Evolutionary conservation across 1,140 invertebrate genomes (phyloP), one percentile per base, ranked within the genome.

Genomic region (Drosophila albomicans): DNA sequence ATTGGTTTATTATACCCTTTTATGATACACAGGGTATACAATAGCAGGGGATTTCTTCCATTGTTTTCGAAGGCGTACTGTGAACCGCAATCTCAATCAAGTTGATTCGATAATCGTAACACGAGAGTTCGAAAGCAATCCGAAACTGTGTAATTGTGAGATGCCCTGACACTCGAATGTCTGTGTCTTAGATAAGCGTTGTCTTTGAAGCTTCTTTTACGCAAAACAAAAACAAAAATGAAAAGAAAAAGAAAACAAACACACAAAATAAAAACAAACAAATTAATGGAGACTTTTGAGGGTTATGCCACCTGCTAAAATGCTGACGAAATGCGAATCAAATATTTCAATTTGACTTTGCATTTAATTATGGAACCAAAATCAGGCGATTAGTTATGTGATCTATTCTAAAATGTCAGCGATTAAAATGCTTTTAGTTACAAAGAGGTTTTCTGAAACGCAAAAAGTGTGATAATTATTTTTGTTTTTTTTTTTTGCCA

Each of bases 81-180:
- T 25, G 10, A 43, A 32, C 51, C 51, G 28, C 51, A 54, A 32
- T 32, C 8, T 25, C 13, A 16, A 11, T 62, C 56, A 20, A 5
- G 61, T n/a, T 56, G 51, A 59, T 68, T 59, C 54, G 65, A 59
- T 68, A 68, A 68, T 49, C 10, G 32, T 68, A 59, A 68, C 16
- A 16, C 8, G 64, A 67, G 64, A 57, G 25, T 32, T 3, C 25
- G 30, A 67, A 67, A 45, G 20, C 52, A 68, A 65, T 41, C 32
- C 7, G 52, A 58, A 35, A 51, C 38, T 25, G 28, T 43, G 30
- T 43, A 68, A 68, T 58, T 48, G 54, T n/a, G 16, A 67, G 16
- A 67, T 8, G 41, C 35, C 35, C 35, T 11, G 11, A 30, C 28
- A 38, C 25, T 10, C 15, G 13, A 11, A 15, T 63, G 13, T 32